Conservation (phyloP, 1,140 invertebrate genomes). For the Metopolophium dirhodum region DNA sequence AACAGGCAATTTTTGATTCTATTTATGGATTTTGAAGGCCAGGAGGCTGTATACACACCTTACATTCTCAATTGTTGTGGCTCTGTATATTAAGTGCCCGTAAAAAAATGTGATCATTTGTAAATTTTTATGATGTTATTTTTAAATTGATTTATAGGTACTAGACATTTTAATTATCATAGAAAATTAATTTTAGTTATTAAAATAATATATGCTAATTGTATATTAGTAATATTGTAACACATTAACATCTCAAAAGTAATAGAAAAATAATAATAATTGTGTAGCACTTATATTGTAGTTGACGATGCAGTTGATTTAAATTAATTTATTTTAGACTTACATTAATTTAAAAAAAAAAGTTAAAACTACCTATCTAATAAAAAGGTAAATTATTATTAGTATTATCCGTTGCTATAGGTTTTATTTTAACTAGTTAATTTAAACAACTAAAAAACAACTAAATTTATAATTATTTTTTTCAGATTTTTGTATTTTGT, state of each 20-base stretch:
- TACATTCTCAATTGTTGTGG: too few relatives aligned
- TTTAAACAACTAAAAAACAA: neutral
- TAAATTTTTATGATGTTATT: neutral
- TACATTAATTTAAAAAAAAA: neutral
- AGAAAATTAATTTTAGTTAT: neutral
- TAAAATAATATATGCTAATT: neutral
- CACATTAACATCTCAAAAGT: too few relatives aligned
- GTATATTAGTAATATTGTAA: neutral
- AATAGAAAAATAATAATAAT: too few relatives aligned
- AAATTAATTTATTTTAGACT: too few relatives aligned
- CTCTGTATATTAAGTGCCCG: too few relatives aligned
- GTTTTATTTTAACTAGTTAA: neutral
- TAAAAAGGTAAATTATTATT: neutral
- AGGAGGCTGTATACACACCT: too few relatives aligned
- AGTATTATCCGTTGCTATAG: neutral
- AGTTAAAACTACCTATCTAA: neutral
- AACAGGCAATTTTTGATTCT: too few relatives aligned
- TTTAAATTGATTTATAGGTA: neutral
- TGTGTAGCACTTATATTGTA: neutral
- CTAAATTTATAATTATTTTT: neutral
- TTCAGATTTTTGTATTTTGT: neutral
- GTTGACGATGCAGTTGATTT: neutral
- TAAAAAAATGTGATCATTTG: neutral
- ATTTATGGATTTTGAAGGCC: too few relatives aligned
- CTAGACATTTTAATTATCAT: neutral